phyloP scores from a whole-genome alignment of 2,888 invertebrate species.

The Parnassius mnemosyne region DNA sequence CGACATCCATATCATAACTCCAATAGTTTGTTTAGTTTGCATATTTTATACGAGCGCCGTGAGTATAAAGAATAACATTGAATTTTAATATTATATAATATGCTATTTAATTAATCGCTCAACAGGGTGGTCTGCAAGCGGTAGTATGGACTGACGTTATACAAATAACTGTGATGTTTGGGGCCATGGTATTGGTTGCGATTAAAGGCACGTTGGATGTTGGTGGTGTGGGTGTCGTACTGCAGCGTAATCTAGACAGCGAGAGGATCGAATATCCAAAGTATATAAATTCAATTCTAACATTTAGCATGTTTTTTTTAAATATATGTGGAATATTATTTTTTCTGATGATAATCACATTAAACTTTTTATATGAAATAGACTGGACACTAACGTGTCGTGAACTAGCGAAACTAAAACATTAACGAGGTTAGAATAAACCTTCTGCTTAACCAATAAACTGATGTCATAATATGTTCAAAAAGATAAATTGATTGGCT shows the following conservation, averaged over 20 bases:
- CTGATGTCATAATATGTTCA: too few species aligned
- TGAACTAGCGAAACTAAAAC: too few species aligned
- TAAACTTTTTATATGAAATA: too few species aligned
- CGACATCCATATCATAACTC: constrained; percentile 89
- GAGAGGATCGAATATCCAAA: constrained; percentile 84
- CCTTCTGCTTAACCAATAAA: too few species aligned
- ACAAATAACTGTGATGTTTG: constrained; percentile 88
- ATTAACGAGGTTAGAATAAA: too few species aligned
- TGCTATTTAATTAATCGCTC: background rate
- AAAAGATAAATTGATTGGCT: too few species aligned
- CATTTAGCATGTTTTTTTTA: too few species aligned
- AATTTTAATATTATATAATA: too few species aligned
- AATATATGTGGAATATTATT: too few species aligned
- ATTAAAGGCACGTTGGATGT: constrained; percentile 87
- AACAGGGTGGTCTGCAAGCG: constrained; percentile 88
- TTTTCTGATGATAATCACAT: too few species aligned
- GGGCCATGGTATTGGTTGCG: constrained; percentile 85
- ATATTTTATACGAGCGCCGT: constrained; percentile 93
- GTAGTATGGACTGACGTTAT: constrained; percentile 92
- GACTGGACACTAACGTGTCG: too few species aligned
- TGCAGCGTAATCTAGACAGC: constrained; percentile 84
- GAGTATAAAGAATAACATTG: constrained; percentile 52
- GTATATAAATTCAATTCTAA: constrained; percentile 25
- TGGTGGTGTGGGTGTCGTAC: constrained; percentile 84
- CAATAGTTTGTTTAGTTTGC: constrained; percentile 90